Conservation (phyloP, 1,140 invertebrate species). For the Papilio polytes region DNA sequence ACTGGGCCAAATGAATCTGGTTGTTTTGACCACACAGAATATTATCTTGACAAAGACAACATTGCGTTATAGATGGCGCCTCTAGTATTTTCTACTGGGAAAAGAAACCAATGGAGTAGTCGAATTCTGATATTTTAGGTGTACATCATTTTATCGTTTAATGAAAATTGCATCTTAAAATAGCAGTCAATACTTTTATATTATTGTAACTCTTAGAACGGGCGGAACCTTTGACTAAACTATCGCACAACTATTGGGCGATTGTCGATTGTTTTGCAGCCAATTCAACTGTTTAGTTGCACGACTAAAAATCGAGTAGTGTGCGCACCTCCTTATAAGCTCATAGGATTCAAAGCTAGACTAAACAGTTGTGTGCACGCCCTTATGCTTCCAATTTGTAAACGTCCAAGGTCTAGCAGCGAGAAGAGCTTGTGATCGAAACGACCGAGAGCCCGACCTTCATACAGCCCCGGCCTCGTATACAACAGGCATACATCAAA, state of each 20-base stretch:
- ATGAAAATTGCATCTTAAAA: no score
- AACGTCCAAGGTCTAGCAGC: neutral
- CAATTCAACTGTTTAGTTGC: no score
- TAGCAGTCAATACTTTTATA: neutral
- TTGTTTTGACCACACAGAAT: conserved; percentile 58
- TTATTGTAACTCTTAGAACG: neutral
- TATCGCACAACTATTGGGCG: no score
- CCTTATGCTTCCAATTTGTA: neutral
- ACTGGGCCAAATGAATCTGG: conserved; percentile 52
- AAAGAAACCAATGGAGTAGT: neutral
- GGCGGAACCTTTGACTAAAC: no score
- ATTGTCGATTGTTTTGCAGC: no score
- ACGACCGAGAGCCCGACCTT: conserved; percentile 51
- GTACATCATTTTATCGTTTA: no score
- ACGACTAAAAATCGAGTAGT: no score
- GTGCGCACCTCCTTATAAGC: no score
- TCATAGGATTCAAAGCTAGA: no score
- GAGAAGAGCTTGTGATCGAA: conserved; percentile 32
- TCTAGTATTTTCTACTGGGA: neutral
- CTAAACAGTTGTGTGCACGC: no score
- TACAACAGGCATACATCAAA: conserved; percentile 55
- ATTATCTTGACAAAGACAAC: conserved; percentile 55
- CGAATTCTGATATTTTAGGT: no score
- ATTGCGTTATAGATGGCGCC: neutral
- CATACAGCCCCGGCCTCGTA: conserved; percentile 52